Evolutionary conservation across 1,140 invertebrate genomes (phyloP).

Genomic region (Tyrophagus putrescentiae): DNA sequence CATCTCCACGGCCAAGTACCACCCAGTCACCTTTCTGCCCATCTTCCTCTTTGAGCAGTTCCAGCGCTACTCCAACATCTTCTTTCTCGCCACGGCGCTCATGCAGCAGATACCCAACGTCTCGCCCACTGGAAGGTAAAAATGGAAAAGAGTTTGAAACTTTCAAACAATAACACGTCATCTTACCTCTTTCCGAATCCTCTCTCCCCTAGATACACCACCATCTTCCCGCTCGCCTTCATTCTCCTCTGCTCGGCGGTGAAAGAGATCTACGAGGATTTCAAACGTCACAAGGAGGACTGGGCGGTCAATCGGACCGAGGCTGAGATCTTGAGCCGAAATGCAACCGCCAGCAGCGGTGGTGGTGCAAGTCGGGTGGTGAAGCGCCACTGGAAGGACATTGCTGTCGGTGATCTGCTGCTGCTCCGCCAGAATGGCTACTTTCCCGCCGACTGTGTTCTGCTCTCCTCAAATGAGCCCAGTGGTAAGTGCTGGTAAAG

Average conservation of each 20-base stretch:
- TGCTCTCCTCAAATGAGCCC: slow-evolving; percentile 51
- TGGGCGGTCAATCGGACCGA: slow-evolving; percentile 74
- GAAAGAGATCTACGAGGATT: slow-evolving; percentile 90
- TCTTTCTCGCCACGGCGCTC: slow-evolving; percentile 79
- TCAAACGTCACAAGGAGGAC: slow-evolving; percentile 81
- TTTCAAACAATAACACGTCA: too few species aligned
- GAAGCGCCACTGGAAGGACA: slow-evolving; percentile 29
- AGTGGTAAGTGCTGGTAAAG: too few species aligned
- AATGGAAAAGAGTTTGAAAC: too few species aligned
- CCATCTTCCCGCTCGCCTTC: slow-evolving; percentile 84
- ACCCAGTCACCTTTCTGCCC: slow-evolving; percentile 66
- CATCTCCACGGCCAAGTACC: slow-evolving; percentile 72
- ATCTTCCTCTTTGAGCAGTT: slow-evolving; percentile 94
- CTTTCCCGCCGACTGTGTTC: slow-evolving; percentile 80
- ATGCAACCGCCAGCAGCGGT: too few species aligned
- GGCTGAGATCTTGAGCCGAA: slow-evolving; percentile 41
- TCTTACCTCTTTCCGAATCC: too few species aligned
- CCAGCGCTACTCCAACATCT: slow-evolving; percentile 85
- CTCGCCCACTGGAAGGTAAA: slow-evolving; percentile 83
- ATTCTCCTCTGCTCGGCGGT: slow-evolving; percentile 81
- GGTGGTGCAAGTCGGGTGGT: slow-evolving; percentile 22
- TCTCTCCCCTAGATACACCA: too few species aligned
- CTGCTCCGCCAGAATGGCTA: slow-evolving; percentile 68
- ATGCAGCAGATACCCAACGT: slow-evolving; percentile 89
- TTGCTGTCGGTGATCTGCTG: slow-evolving; percentile 77